Base-by-base conservation (phyloP, 2,797 vertebrate genomes). In the Chelonia mydas region DNA sequence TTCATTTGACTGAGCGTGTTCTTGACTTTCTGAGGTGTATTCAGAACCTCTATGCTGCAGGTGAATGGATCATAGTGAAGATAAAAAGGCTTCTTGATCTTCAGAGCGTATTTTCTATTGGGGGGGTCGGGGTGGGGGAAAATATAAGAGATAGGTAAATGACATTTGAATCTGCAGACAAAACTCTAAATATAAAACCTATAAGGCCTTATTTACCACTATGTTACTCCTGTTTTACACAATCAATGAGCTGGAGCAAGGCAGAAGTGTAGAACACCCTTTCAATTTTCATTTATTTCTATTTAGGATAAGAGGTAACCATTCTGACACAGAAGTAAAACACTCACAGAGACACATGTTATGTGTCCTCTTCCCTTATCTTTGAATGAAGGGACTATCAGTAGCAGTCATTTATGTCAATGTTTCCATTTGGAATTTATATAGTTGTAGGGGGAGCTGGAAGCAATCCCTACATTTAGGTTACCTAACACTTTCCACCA, bases 31-130 rank as follows among this genome's bases (percentile, higher is more conserved):
- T 96, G 92, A 49, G 98, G 93, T 86, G 98, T 97, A 86, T 98
- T 98, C 90, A 99, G 91, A 47, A 99, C 96, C 76, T 99, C 98
- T 84, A 98, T 25, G 57, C 97, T 98, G 97, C 98, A 98, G 93
- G 98, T 99, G 92, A 99, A 98, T 0, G 98, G 98, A 89, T 99
- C 95, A 0, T 98, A 99, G 87, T 53, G 97, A 33, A 99, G 96
- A 3, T 97, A 97, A 91, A 99, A 99, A 13, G 98, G 96, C 33
- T 98, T 98, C 97, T 98, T 98, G 94, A 99, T 99, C 87, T 97
- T 98, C 55, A 97, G 94, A 5, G 97, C 95, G 3, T 98, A 99
- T 95, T 96, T 98, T 98, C 99, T 99, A 96, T 33, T 49, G 50
- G 91, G 80, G 65, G 41, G 41, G 41, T 41, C 5, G 41, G 41